A percentile compares a stretch with the other conserved stretches of the same genome.
These are phyloP conservation scores for Formicarius rufipectus DNA, from an alignment of 2,113 vertebrate species.

Conservation along the genomic window DNA sequence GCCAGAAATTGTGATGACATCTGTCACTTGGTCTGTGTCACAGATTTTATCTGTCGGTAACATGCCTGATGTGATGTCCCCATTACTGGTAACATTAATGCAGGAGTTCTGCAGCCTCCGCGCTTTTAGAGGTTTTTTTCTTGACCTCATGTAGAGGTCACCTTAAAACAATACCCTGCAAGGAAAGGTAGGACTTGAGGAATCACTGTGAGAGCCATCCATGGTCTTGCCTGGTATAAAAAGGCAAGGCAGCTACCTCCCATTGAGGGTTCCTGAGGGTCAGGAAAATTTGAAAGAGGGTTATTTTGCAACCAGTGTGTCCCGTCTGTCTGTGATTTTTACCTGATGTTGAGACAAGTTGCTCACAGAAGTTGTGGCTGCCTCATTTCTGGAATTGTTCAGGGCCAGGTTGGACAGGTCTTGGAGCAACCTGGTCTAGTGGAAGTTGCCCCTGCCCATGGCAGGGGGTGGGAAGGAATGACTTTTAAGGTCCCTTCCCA, in stretches of 20 bases:
- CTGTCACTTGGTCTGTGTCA: not conserved
- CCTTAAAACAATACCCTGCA: not conserved
- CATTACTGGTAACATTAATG: accelerated
- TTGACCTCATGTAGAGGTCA: not conserved
- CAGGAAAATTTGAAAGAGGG: not conserved
- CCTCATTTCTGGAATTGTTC: not conserved
- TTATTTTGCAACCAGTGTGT: not conserved
- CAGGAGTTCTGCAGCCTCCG: accelerated
- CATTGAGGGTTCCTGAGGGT: not conserved
- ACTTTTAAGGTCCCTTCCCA: not conserved
- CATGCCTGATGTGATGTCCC: accelerated
- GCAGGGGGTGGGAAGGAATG: no score
- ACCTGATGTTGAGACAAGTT: not conserved
- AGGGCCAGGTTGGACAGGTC: not conserved
- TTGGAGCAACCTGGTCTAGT: not conserved
- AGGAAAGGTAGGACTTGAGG: not conserved
- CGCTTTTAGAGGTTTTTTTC: not conserved
- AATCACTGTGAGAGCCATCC: not conserved
- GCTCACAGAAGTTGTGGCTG: not conserved
- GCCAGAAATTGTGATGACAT: not conserved
- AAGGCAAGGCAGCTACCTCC: accelerated
- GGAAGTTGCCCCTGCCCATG: not conserved
- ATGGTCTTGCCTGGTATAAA: accelerated
- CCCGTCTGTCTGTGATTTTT: not conserved
- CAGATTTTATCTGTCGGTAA: accelerated